Conservation (phyloP, 2,888 invertebrate species). For the Anthoptus insignis region DNA sequence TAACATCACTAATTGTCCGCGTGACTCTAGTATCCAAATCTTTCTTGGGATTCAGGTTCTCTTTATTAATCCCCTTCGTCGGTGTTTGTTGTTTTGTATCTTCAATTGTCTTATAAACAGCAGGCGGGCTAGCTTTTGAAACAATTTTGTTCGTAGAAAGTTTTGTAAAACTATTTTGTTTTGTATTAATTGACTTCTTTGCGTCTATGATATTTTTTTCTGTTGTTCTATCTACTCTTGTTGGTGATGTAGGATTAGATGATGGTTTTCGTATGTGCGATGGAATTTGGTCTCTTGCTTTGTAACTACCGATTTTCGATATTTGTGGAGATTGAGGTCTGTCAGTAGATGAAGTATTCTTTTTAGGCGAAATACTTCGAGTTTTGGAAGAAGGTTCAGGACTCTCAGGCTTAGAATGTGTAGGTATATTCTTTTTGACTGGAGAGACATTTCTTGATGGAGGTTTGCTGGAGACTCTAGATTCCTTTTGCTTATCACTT, state of each 20-base stretch:
- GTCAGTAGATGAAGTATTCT: slow-evolving; percentile 62
- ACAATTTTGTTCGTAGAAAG: slow-evolving; percentile 57
- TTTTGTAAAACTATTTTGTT: slow-evolving; percentile 66
- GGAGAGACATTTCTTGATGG: slow-evolving; percentile 71
- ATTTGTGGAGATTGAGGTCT: slow-evolving; percentile 73
- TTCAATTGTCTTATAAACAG: slow-evolving; percentile 57
- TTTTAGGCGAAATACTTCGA: slow-evolving; percentile 76
- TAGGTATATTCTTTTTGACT: slow-evolving; percentile 61
- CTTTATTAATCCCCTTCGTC: slow-evolving; percentile 67
- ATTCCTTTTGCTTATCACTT: slow-evolving; percentile 57
- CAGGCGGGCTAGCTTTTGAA: slow-evolving; percentile 56
- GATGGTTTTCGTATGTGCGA: slow-evolving; percentile 65
- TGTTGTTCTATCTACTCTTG: slow-evolving; percentile 64
- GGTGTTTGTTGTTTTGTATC: slow-evolving; percentile 69
- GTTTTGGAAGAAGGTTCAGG: slow-evolving; percentile 62
- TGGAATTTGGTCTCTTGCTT: slow-evolving; percentile 66
- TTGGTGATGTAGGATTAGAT: slow-evolving; percentile 57
- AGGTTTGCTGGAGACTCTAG: slow-evolving; percentile 60
- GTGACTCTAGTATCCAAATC: slow-evolving; percentile 78
- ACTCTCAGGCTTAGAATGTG: slow-evolving; percentile 54
- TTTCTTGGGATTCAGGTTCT: slow-evolving; percentile 71
- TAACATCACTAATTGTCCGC: slow-evolving; percentile 86
- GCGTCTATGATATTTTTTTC: slow-evolving; percentile 59
- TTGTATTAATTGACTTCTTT: slow-evolving; percentile 63
- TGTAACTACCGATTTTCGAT: slow-evolving; percentile 65